A percentile compares a stretch with the other conserved stretches of the same genome.
Conservation (phyloP, 1,140 invertebrate genomes). For the Charaxes varanes region DNA sequence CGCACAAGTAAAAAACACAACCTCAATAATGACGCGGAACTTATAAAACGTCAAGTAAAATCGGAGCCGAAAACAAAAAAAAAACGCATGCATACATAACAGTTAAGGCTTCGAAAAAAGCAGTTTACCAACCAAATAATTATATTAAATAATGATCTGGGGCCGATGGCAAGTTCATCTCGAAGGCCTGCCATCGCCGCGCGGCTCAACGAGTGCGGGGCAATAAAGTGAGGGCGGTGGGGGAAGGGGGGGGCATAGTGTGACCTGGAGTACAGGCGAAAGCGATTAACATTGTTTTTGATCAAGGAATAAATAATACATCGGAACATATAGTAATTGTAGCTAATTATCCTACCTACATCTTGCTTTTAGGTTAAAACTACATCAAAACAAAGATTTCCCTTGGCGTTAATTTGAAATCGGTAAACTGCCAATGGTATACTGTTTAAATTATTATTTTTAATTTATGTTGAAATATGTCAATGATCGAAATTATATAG, state of each 20-base stretch:
- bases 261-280: constrained; percentile 20
- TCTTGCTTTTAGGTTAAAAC: no score
- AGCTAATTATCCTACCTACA: no score
- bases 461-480: no score
- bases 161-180: constrained; percentile 57
- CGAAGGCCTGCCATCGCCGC: constrained; percentile 35
- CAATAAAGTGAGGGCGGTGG: constrained; percentile 60
- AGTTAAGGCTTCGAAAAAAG: constrained; percentile 52
- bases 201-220: constrained; percentile 38
- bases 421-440: no score
- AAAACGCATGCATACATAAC: constrained; percentile 29
- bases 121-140: constrained; percentile 57
- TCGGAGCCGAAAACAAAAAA: constrained; percentile 32
- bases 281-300: no score
- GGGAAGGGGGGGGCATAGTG: constrained; percentile 22
- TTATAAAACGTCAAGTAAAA: constrained; percentile 21
- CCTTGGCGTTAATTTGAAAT: no score
- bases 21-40: constrained; percentile 3
- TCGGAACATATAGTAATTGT: no score
- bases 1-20: no score
- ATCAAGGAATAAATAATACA: no score
- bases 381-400: no score
- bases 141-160: constrained; percentile 66
- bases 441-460: no score
- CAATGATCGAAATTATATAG: no score